These are phyloP conservation scores for Agriopis marginaria DNA, from an alignment of 2,888 invertebrate species.

Conservation along the genomic window DNA sequence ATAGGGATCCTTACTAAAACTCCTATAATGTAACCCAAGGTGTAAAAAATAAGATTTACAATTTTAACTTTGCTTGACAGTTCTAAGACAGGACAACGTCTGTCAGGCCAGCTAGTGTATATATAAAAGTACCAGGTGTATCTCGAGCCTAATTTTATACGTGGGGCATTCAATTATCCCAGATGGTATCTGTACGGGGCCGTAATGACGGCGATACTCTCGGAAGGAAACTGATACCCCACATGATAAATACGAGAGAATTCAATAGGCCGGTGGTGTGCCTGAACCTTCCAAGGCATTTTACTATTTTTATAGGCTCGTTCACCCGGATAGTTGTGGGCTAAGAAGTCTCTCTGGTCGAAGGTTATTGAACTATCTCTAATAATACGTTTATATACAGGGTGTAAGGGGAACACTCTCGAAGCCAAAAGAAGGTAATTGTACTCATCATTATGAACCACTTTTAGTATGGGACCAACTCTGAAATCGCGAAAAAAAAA, in stretches of 20 bases:
- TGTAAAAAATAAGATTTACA: no score
- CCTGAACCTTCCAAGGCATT: neutral
- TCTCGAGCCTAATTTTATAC: slow-evolving; percentile 9
- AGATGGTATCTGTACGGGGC: slow-evolving; percentile 32
- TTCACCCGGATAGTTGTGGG: neutral
- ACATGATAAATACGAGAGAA: slow-evolving; percentile 11
- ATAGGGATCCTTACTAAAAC: no score
- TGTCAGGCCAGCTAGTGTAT: no score
- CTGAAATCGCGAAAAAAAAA: no score
- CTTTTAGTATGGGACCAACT: no score
- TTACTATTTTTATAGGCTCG: neutral
- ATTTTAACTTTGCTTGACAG: no score
- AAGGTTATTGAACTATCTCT: neutral
- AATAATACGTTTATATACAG: no score
- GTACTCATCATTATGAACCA: no score
- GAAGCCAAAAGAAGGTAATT: no score
- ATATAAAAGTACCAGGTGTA: neutral
- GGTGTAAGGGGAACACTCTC: no score
- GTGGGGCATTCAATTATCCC: slow-evolving; percentile 33
- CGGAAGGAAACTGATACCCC: slow-evolving; percentile 20
- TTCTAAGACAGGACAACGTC: no score
- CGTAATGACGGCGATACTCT: slow-evolving; percentile 24
- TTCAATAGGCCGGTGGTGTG: neutral
- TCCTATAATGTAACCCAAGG: no score
- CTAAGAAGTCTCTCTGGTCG: neutral